A percentile compares a stretch with the other conserved stretches of the same genome.
Evolutionary conservation across 2,113 vertebrate species (phyloP).

Genomic region (Vimba vimba): DNA sequence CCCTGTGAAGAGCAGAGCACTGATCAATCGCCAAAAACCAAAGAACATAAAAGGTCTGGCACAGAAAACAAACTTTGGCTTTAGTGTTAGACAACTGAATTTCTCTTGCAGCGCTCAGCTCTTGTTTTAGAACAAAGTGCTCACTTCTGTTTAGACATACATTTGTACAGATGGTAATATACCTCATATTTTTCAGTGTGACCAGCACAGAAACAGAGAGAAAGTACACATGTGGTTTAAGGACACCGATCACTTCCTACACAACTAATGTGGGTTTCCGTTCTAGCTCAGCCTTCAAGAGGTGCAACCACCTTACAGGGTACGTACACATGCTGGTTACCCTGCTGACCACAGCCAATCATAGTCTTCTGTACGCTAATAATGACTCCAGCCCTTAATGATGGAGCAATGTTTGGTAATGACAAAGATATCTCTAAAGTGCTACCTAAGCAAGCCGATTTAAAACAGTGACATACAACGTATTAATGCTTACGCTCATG

Average conservation of each 20-base stretch:
- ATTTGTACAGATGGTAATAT: constrained; percentile 9
- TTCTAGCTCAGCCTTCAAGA: constrained; percentile 41
- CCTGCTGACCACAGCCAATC: constrained; percentile 31
- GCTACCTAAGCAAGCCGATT: constrained; percentile 66
- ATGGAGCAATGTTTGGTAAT: constrained; percentile 51
- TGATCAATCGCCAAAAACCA: constrained; percentile 62
- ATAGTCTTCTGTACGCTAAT: neutral
- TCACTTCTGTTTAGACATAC: neutral
- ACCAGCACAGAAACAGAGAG: constrained; percentile 43
- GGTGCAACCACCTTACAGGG: constrained; percentile 34
- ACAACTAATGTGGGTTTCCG: constrained; percentile 22
- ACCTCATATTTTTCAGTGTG: constrained; percentile 39
- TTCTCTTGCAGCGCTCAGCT: constrained; percentile 11
- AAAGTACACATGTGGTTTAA: constrained; percentile 33
- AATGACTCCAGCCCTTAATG: constrained; percentile 65
- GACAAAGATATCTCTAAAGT: constrained; percentile 64
- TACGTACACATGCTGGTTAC: constrained; percentile 50
- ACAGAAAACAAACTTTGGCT: constrained; percentile 57
- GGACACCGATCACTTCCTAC: neutral
- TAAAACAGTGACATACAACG: constrained; percentile 43
- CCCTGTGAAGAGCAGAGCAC: constrained; percentile 70
- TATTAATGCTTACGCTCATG: constrained; percentile 28
- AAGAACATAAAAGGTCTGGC: constrained; percentile 61
- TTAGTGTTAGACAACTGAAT: constrained; percentile 32
- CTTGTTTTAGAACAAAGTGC: neutral